Percentiles rank a stretch among this genome's conserved stretches.
These are phyloP conservation scores for Altica lythri DNA, from an alignment of 2,888 invertebrate genomes.

Conservation along the genomic window DNA sequence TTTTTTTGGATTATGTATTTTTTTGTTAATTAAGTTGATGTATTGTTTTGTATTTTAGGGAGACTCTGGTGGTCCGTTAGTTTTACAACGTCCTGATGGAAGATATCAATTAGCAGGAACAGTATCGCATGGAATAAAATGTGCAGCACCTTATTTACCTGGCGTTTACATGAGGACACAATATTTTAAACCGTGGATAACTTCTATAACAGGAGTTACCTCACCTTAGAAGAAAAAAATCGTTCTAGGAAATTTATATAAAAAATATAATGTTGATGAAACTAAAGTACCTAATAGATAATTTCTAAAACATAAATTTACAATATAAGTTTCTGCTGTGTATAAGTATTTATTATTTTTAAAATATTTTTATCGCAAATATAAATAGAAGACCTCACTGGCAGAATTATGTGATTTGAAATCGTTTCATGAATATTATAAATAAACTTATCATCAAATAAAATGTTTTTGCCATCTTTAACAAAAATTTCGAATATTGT, in stretches of 20 bases:
- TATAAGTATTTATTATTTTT: too few relatives aligned
- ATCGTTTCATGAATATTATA: too few relatives aligned
- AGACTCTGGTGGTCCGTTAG: conserved; percentile 90
- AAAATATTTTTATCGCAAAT: too few relatives aligned
- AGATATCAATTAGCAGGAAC: conserved; percentile 88
- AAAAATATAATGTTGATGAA: conserved; percentile 1
- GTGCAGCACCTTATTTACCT: conserved; percentile 88
- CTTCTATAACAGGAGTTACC: conserved; percentile 77
- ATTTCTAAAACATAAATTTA: too few relatives aligned
- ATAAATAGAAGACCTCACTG: too few relatives aligned
- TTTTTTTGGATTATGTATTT: conserved; percentile 81
- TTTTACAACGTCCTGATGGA: conserved; percentile 81
- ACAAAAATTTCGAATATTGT: background rate
- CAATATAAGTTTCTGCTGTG: too few relatives aligned
- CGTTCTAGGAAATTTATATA: conserved; percentile 11
- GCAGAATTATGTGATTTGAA: too few relatives aligned
- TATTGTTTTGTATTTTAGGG: conserved; percentile 64
- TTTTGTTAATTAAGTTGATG: too few relatives aligned
- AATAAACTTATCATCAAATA: too few relatives aligned
- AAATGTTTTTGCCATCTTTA: background rate
- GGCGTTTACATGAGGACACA: conserved; percentile 94
- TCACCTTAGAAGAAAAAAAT: conserved; percentile 24
- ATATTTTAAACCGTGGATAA: conserved; percentile 89
- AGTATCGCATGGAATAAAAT: conserved; percentile 93
- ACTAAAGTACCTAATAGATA: too few relatives aligned